Evolutionary conservation across 2,888 invertebrate genomes (phyloP).

Genomic region (Digitonthophagus gazella): DNA sequence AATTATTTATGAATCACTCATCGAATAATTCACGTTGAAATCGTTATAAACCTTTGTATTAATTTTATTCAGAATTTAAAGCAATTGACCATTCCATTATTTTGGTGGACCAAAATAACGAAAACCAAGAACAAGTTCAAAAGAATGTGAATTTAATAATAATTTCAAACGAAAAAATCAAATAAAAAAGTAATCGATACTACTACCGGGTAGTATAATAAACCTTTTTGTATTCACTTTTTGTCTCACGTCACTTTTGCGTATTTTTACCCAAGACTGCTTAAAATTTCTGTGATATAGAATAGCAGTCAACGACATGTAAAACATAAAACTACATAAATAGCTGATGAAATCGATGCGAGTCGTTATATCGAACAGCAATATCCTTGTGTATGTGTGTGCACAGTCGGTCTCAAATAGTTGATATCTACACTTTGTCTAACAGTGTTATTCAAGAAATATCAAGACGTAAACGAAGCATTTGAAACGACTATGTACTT

Average conservation of each 20-base stretch:
- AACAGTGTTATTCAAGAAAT: too few species aligned
- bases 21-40: neutral
- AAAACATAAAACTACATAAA: constrained; percentile 28
- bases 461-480: too few species aligned
- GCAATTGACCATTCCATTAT: constrained; percentile 11
- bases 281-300: constrained; percentile 37
- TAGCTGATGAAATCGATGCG: neutral
- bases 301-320: constrained; percentile 34
- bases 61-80: neutral
- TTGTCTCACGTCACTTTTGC: constrained; percentile 24
- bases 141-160: neutral
- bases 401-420: constrained; percentile 1
- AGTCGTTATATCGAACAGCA: constrained; percentile 21
- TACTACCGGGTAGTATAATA: too few species aligned
- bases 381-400: constrained; percentile 19
- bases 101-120: constrained; percentile 11
- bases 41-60: constrained; percentile 11
- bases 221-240: neutral
- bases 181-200: neutral
- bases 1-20: too few species aligned
- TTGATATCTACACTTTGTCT: neutral
- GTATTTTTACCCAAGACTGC: constrained; percentile 36
- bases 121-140: constrained; percentile 6
- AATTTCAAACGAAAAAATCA: neutral
- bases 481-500: too few species aligned